Percentiles rank a stretch among this genome's conserved stretches.
phyloP scores from a whole-genome alignment of 64 coral and sea anemone species.

The Montipora cactus region DNA sequence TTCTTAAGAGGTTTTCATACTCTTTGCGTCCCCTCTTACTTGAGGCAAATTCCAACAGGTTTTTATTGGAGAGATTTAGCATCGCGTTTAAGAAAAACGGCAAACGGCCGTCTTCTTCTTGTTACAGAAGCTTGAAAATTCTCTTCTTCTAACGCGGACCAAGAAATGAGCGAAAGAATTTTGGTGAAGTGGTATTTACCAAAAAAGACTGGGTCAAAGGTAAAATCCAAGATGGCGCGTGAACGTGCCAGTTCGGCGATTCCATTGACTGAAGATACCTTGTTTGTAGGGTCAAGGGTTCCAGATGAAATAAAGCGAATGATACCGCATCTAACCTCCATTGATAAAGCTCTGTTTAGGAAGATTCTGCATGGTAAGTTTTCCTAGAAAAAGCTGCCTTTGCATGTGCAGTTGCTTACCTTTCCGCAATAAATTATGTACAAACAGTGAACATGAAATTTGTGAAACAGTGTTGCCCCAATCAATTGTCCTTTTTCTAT shows the following conservation, averaged over 20 bases:
- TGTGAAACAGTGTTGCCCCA: no score
- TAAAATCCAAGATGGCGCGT: slow-evolving; percentile 92
- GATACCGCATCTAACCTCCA: slow-evolving; percentile 75
- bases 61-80: no score
- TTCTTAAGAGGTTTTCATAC: no score
- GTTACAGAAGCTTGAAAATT: no score
- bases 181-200: not conserved
- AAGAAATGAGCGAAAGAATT: no score
- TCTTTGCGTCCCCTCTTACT: no score
- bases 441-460: not conserved
- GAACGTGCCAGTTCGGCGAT: slow-evolving; percentile 77
- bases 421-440: not conserved
- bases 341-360: slow-evolving; percentile 86
- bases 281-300: slow-evolving; percentile 92
- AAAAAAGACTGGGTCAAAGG: not conserved
- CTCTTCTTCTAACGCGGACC: no score
- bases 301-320: slow-evolving; percentile 85
- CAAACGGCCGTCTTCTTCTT: no score
- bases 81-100: no score
- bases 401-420: not conserved
- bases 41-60: no score
- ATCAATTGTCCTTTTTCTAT: not conserved
- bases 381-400: not conserved
- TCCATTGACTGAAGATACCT: slow-evolving; percentile 74
- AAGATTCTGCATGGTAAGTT: slow-evolving; percentile 94